Percentiles rank a stretch among this genome's conserved stretches.
Conservation (phyloP, 1,140 invertebrate species). For the Helicorthomorpha holstii region DNA sequence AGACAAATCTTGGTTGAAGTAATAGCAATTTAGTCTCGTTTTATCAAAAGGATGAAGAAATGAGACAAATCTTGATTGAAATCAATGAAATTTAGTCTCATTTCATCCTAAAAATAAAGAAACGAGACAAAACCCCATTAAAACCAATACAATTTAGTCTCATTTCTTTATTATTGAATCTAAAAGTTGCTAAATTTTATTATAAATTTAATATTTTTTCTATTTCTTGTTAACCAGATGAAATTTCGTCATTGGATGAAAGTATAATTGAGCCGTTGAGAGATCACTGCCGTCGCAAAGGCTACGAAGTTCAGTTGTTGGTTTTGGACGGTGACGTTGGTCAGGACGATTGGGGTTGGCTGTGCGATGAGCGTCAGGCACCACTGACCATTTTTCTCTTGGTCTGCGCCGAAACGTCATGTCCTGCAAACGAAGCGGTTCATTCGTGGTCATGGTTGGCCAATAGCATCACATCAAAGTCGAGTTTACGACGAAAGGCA, state of each 20-base stretch:
- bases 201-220: not conserved
- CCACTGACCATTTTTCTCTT: constrained; percentile 55
- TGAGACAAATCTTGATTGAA: too few species aligned
- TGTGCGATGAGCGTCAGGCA: constrained; percentile 48
- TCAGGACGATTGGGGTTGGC: constrained; percentile 42
- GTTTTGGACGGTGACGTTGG: constrained; percentile 49
- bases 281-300: constrained; percentile 35
- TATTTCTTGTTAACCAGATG: constrained; percentile 13
- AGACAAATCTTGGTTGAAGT: too few species aligned
- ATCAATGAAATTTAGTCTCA: too few species aligned
- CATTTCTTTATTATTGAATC: not conserved
- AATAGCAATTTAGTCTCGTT: too few species aligned
- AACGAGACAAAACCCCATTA: not conserved
- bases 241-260: constrained; percentile 44
- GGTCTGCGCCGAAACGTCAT: constrained; percentile 48
- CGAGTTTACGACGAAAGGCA: not conserved
- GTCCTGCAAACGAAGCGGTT: not conserved
- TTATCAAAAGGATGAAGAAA: too few species aligned
- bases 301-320: constrained; percentile 48
- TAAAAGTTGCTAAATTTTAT: not conserved
- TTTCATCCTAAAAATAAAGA: not conserved
- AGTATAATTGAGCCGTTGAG: constrained; percentile 42
- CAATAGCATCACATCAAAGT: not conserved
- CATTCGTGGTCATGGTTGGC: not conserved
- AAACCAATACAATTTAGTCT: not conserved